A percentile compares a stretch with the other conserved stretches of the same genome.
Conservation (phyloP, 2,888 invertebrate genomes). For the Polymixis lichenea region DNA sequence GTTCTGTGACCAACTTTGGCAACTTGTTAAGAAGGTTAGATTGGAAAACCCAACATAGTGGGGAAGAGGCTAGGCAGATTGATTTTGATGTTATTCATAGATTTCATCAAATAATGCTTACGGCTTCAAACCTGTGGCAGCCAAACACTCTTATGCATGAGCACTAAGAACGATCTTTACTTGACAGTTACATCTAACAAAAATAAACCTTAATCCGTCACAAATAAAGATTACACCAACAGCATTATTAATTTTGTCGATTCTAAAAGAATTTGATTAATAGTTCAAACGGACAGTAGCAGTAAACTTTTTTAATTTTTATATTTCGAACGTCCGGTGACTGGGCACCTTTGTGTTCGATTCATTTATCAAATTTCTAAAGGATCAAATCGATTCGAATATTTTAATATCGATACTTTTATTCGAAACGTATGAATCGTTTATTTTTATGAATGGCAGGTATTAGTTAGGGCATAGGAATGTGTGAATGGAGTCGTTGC, state of each 20-base stretch:
- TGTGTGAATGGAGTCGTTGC: slow-evolving; percentile 54
- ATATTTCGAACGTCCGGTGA: slow-evolving; percentile 77
- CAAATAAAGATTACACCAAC: slow-evolving; percentile 16
- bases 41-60: not conserved
- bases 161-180: slow-evolving; percentile 11
- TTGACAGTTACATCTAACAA: slow-evolving; percentile 1
- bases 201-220: not conserved
- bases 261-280: slow-evolving; percentile 84
- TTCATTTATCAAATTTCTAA: slow-evolving; percentile 80
- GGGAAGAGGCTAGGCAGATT: not conserved
- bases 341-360: slow-evolving; percentile 75
- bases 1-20: too few relatives aligned
- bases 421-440: slow-evolving; percentile 70
- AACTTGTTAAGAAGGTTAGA: too few relatives aligned
- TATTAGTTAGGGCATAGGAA: slow-evolving; percentile 68
- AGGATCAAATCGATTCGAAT: slow-evolving; percentile 68
- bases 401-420: slow-evolving; percentile 81
- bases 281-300: slow-evolving; percentile 84
- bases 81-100: not conserved
- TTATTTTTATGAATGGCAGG: slow-evolving; percentile 71
- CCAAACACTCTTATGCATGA: slow-evolving; percentile 57
- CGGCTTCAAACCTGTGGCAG: not conserved
- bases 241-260: slow-evolving; percentile 54
- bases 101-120: not conserved
- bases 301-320: slow-evolving; percentile 68